These are phyloP conservation scores for Carduelis carduelis DNA, from an alignment of 2,797 vertebrate species.

Conservation along the genomic window DNA sequence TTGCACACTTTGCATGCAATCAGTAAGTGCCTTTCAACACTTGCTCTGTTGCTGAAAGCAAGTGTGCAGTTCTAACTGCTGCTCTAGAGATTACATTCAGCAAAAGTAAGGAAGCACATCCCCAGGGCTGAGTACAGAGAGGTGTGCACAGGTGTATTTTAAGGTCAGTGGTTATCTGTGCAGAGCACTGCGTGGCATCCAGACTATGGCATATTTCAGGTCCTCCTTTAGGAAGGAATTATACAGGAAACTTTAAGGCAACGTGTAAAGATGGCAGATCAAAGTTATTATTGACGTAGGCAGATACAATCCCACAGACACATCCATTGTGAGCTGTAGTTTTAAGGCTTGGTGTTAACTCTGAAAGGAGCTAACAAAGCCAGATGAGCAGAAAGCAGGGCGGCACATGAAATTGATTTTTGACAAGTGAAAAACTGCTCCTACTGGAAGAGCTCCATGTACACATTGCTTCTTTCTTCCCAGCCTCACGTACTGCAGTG, in stretches of 20 bases:
- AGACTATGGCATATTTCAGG: neutral
- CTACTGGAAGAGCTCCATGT: neutral
- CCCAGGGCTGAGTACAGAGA: neutral
- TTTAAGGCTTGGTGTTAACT: neutral
- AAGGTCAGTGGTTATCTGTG: neutral
- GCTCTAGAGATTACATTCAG: neutral
- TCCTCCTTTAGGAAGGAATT: neutral
- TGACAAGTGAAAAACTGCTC: slow-evolving; percentile 50
- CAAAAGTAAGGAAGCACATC: neutral
- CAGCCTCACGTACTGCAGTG: neutral
- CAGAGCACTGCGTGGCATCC: neutral
- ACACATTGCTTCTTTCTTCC: neutral
- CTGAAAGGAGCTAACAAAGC: neutral
- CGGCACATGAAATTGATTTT: neutral
- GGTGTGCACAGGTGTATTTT: neutral
- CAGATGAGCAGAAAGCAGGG: neutral
- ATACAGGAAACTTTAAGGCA: neutral
- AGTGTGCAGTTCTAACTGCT: neutral
- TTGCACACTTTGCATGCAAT: neutral
- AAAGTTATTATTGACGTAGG: neutral
- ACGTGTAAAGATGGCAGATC: neutral
- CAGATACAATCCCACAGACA: neutral
- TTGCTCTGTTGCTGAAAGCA: neutral
- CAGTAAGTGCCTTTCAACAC: neutral
- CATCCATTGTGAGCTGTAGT: neutral